Evolutionary conservation across 2,888 invertebrate species (phyloP).

Genomic region (Eupithecia subumbrata): DNA sequence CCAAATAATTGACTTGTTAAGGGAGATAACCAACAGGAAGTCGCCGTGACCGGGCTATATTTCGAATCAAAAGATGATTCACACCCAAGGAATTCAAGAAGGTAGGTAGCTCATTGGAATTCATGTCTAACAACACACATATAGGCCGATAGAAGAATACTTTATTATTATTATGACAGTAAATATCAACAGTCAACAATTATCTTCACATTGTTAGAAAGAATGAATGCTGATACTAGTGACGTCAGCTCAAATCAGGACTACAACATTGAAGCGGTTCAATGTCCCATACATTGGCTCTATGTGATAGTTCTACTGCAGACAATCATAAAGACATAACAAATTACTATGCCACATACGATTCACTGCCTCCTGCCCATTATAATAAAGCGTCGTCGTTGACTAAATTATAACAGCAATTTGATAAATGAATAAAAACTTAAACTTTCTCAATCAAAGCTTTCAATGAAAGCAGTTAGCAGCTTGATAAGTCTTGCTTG

Average conservation of each 20-base stretch:
- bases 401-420: slow-evolving; percentile 42
- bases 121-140: slow-evolving; percentile 43
- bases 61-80: slow-evolving; percentile 54
- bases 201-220: slow-evolving; percentile 39
- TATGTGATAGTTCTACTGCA: slow-evolving; percentile 61
- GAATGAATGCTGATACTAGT: slow-evolving; percentile 28
- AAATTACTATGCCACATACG: slow-evolving; percentile 60
- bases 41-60: slow-evolving; percentile 43
- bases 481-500: slow-evolving; percentile 40
- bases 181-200: slow-evolving; percentile 38
- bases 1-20: not conserved
- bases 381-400: slow-evolving; percentile 47
- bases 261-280: slow-evolving; percentile 65
- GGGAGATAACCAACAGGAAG: slow-evolving; percentile 31
- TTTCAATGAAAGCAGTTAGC: slow-evolving; percentile 33
- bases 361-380: slow-evolving; percentile 52
- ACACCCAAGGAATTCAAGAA: slow-evolving; percentile 48
- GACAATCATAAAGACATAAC: slow-evolving; percentile 57
- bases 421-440: slow-evolving; percentile 34
- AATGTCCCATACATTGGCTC: slow-evolving; percentile 70
- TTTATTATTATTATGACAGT: slow-evolving; percentile 42
- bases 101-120: slow-evolving; percentile 47
- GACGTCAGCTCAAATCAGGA: slow-evolving; percentile 63
- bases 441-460: slow-evolving; percentile 37
- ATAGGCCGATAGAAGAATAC: slow-evolving; percentile 11